Conservation (phyloP, 2,888 invertebrate species). For the Tipula unca region DNA sequence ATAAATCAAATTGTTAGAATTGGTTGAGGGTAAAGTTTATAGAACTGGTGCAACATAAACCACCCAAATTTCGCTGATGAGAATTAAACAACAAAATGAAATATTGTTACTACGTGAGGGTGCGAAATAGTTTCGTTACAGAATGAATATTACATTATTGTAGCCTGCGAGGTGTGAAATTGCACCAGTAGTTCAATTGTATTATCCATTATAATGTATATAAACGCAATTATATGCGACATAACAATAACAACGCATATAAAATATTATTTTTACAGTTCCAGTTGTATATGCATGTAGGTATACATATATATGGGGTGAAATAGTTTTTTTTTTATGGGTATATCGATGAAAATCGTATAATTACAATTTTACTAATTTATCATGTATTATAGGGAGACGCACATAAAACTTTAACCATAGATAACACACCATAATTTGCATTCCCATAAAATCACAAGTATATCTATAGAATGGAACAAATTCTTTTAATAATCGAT, state of each 20-base stretch:
- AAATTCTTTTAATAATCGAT: neutral
- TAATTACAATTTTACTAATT: neutral
- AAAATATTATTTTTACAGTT: neutral
- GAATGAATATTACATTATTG: neutral
- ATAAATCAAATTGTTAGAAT: too few relatives aligned
- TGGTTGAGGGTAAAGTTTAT: too few relatives aligned
- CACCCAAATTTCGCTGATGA: neutral
- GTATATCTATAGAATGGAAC: neutral
- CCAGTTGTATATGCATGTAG: neutral
- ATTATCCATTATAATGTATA: neutral
- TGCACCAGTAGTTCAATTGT: slow-evolving; percentile 14
- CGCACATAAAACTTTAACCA: neutral
- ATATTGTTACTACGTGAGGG: neutral
- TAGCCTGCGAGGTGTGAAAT: slow-evolving; percentile 14
- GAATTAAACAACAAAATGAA: neutral
- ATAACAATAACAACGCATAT: neutral
- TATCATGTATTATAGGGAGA: neutral
- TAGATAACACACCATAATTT: neutral
- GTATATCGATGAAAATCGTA: neutral
- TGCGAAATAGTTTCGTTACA: neutral
- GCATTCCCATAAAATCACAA: neutral
- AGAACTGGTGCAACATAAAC: neutral
- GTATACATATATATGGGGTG: neutral
- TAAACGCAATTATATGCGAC: neutral
- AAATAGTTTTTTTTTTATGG: neutral